Evolutionary conservation across 1,140 invertebrate species (phyloP).

Genomic region (Drosophila nasuta): DNA sequence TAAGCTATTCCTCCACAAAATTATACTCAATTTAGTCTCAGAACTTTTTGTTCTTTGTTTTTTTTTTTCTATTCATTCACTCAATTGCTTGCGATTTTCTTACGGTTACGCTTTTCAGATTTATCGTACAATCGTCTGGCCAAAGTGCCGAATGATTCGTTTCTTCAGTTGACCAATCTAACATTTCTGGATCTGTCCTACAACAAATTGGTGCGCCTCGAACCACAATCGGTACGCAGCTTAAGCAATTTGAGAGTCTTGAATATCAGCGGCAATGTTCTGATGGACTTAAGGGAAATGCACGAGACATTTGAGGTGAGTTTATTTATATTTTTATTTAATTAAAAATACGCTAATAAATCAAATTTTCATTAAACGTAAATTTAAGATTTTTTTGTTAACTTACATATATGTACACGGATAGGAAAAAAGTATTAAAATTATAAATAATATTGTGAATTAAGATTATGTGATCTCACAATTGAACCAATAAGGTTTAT

Average conservation of each 20-base stretch:
- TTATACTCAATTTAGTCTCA: slow-evolving; percentile 36
- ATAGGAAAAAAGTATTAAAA: too few relatives aligned
- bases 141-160: slow-evolving; percentile 89
- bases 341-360: too few relatives aligned
- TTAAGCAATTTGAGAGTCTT: slow-evolving; percentile 85
- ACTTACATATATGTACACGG: too few relatives aligned
- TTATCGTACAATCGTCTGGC: slow-evolving; percentile 90
- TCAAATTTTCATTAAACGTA: too few relatives aligned
- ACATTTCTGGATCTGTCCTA: slow-evolving; percentile 89
- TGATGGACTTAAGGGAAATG: slow-evolving; percentile 84
- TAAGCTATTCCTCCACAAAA: slow-evolving; percentile 46
- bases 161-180: slow-evolving; percentile 88
- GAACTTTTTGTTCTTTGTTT: not conserved
- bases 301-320: slow-evolving; percentile 83
- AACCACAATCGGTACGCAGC: slow-evolving; percentile 87
- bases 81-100: slow-evolving; percentile 16
- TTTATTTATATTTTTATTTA: slow-evolving; percentile 22
- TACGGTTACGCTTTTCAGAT: slow-evolving; percentile 59
- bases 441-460: too few relatives aligned
- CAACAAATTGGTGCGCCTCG: slow-evolving; percentile 89
- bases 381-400: too few relatives aligned
- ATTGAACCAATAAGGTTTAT: too few relatives aligned
- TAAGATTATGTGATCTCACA: too few relatives aligned
- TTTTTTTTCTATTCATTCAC: slow-evolving; percentile 13
- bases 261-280: slow-evolving; percentile 88